Base-by-base conservation (phyloP, 1,140 invertebrate species). In the Diorhabda elongata region DNA sequence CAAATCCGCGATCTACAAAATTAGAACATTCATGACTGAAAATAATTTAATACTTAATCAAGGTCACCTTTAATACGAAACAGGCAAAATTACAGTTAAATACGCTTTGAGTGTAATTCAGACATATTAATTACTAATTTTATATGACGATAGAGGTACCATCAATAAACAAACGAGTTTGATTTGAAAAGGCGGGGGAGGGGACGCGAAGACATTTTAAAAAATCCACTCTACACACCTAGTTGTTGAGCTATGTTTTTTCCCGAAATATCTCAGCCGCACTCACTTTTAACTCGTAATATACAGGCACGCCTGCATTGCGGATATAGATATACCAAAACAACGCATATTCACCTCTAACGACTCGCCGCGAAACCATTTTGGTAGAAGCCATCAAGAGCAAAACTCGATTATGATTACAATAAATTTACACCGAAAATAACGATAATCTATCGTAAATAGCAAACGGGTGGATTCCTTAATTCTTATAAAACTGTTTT, bases 301-400 rank as follows among this genome's bases (percentile, higher is more conserved):
- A 72, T 65, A 75, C 68, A 74, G 78, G 76, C 78, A 80, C 79
- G 79, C 79, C 80, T 81, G 80, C 79, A 81, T 80, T 80, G 80
- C 79, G 74, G 78, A 80, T 78, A 75, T 74, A 73, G 69, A 75
- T 77, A 77, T 77, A 75, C 76, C 75, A 74, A 76, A 79, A 76
- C 76, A 80, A 80, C 79, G 80, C 79, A 81, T 76, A 78, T 77
- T 77, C 76, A 77, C 71, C 71, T 78, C 73, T 76, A 76, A 76
- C 79, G 78, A 77, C 77, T 78, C 75, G 76, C 77, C 75, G 75
- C 74, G 78, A 79, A 79, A 79, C 79, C 79, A 80, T 80, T 80
- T 80, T 80, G 75, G 71, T 73, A 58, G 66, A 66, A 74, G 74
- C 77, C 76, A 78, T 78, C 70, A 76, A 74, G 63, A 70, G 64